phyloP scores from a whole-genome alignment of 2,888 invertebrate genomes.

The Agriopis marginaria region DNA sequence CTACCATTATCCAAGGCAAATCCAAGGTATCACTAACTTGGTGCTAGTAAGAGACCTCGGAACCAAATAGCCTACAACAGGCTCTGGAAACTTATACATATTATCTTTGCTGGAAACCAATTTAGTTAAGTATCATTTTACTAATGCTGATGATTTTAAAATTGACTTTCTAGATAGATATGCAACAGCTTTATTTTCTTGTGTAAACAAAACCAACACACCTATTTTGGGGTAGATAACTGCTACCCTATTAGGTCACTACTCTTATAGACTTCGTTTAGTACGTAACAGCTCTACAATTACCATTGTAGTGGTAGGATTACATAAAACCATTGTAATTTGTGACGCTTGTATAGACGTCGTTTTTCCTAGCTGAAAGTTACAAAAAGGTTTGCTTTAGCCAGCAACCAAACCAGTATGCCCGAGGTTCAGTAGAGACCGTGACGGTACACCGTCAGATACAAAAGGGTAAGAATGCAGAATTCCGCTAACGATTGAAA shows the following conservation, averaged over 20 bases:
- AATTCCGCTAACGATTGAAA: not conserved
- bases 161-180: too few species aligned
- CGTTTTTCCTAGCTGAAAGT: constrained; percentile 39
- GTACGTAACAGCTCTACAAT: constrained; percentile 18
- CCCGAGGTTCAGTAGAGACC: constrained; percentile 8
- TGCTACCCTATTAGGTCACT: constrained; percentile 2
- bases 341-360: constrained; percentile 41
- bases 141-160: too few species aligned
- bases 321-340: constrained; percentile 49
- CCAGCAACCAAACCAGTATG: constrained; percentile 28
- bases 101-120: too few species aligned
- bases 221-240: not conserved
- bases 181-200: too few species aligned
- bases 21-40: too few species aligned
- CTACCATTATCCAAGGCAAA: too few species aligned
- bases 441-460: constrained; percentile 18
- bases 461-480: constrained; percentile 1
- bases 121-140: too few species aligned
- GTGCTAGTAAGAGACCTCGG: too few species aligned
- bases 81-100: too few species aligned
- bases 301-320: constrained; percentile 29
- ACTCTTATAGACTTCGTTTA: not conserved
- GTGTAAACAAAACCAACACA: too few species aligned
- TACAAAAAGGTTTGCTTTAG: constrained; percentile 52
- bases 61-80: too few species aligned